Conservation (phyloP, 1,140 invertebrate species). For the Danaus melanippus region DNA sequence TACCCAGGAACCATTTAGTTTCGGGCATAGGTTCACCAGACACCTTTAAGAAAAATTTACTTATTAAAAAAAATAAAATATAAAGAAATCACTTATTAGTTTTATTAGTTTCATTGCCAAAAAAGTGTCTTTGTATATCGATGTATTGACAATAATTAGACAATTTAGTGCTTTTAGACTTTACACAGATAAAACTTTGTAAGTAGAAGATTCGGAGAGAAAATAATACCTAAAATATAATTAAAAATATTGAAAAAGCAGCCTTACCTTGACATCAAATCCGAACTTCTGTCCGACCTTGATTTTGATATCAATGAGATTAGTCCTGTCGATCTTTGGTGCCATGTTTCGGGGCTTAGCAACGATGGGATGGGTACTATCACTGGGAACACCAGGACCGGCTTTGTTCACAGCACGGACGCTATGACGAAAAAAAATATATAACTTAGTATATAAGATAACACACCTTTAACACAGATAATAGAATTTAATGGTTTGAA, state of each 20-base stretch:
- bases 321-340: slow-evolving; percentile 91
- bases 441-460: background rate
- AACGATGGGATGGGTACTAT: slow-evolving; percentile 89
- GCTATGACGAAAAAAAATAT: slow-evolving; percentile 73
- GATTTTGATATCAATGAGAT: slow-evolving; percentile 87
- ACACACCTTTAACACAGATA: too few relatives aligned
- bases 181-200: too few relatives aligned
- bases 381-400: slow-evolving; percentile 92
- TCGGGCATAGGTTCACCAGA: slow-evolving; percentile 91
- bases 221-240: background rate
- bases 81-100: too few relatives aligned
- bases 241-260: background rate
- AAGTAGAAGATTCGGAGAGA: too few relatives aligned
- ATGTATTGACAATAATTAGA: too few relatives aligned
- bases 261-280: slow-evolving; percentile 72
- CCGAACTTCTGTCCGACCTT: slow-evolving; percentile 89
- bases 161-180: too few relatives aligned
- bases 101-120: too few relatives aligned
- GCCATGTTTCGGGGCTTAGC: slow-evolving; percentile 90
- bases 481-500: too few relatives aligned
- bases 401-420: slow-evolving; percentile 94
- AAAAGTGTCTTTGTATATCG: too few relatives aligned
- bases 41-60: slow-evolving; percentile 66
- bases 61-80: too few relatives aligned
- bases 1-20: slow-evolving; percentile 88